These are phyloP conservation scores for Drosophila busckii DNA, from an alignment of 1,140 invertebrate species.

Conservation along the genomic window DNA sequence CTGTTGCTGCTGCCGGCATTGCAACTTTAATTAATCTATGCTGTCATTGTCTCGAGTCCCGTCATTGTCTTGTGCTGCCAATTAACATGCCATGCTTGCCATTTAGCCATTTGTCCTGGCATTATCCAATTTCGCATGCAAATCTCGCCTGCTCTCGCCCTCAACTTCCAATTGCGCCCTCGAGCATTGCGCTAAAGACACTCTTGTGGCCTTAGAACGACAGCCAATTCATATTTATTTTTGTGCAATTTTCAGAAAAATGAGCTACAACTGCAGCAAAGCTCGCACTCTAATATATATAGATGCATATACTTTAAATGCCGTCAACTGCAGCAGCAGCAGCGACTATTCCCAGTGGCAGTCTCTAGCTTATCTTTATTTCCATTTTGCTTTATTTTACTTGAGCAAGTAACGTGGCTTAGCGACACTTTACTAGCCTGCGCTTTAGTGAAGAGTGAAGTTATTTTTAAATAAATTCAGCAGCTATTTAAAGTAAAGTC, in stretches of 20 bases:
- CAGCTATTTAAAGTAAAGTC: no score
- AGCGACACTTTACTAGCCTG: no score
- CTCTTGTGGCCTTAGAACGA: background rate
- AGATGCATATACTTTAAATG: conserved; percentile 16
- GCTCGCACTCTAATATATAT: no score
- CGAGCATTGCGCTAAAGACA: conserved; percentile 8
- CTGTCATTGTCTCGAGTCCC: conserved; percentile 6
- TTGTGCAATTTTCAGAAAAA: conserved; percentile 17
- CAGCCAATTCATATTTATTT: conserved; percentile 38
- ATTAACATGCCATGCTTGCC: conserved; percentile 52
- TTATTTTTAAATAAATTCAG: no score
- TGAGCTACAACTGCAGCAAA: conserved; percentile 2
- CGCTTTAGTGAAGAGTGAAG: no score
- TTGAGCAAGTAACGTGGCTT: no score
- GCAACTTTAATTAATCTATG: conserved; percentile 59
- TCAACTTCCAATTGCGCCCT: conserved; percentile 20
- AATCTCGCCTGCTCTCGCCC: background rate
- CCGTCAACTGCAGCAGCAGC: conserved; percentile 3
- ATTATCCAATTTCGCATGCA: conserved; percentile 27
- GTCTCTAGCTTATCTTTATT: no score
- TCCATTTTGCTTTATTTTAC: no score
- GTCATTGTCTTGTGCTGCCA: conserved; percentile 47
- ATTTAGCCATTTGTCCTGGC: conserved; percentile 31
- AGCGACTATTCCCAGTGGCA: no score
- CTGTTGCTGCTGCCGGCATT: conserved; percentile 22